Evolutionary conservation across 2,888 invertebrate species (phyloP).

Genomic region (Polietes domitor): DNA sequence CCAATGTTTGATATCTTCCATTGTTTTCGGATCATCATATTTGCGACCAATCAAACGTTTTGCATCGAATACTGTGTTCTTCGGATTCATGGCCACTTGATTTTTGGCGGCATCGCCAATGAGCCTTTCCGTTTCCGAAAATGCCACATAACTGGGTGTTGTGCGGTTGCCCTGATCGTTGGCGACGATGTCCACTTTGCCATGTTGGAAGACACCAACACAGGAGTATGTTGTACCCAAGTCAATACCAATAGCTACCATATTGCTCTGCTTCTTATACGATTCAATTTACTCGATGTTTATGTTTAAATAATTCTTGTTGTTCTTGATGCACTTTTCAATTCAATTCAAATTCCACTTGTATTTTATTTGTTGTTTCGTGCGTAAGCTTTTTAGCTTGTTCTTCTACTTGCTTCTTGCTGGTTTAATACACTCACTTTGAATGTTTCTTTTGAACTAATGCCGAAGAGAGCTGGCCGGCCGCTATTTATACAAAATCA

Average conservation of each 20-base stretch:
- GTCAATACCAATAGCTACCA: constrained; percentile 90
- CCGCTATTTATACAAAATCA: constrained; percentile 60
- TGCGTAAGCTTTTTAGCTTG: not conserved
- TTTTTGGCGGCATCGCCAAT: constrained; percentile 93
- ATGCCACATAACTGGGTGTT: constrained; percentile 89
- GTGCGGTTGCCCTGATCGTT: constrained; percentile 92
- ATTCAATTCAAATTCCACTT: too few species aligned
- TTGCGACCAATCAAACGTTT: constrained; percentile 96
- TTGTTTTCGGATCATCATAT: constrained; percentile 93
- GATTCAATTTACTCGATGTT: not conserved
- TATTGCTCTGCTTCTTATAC: constrained; percentile 68
- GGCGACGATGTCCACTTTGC: constrained; percentile 91
- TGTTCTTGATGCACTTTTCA: not conserved
- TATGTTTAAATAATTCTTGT: not conserved
- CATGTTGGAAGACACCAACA: constrained; percentile 90
- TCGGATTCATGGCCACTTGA: constrained; percentile 93
- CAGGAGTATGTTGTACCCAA: constrained; percentile 93
- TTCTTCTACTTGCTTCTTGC: not conserved
- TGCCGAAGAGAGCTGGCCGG: constrained; percentile 26
- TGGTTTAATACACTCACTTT: constrained; percentile 23
- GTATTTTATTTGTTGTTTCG: not conserved
- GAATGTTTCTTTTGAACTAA: constrained; percentile 51
- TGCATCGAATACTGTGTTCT: constrained; percentile 95
- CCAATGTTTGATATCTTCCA: constrained; percentile 96
- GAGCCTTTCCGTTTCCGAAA: constrained; percentile 91